A percentile compares a stretch with the other conserved stretches of the same genome.
These are phyloP conservation scores for Diachrysia chrysitis DNA, from an alignment of 2,888 invertebrate genomes.

Conservation along the genomic window DNA sequence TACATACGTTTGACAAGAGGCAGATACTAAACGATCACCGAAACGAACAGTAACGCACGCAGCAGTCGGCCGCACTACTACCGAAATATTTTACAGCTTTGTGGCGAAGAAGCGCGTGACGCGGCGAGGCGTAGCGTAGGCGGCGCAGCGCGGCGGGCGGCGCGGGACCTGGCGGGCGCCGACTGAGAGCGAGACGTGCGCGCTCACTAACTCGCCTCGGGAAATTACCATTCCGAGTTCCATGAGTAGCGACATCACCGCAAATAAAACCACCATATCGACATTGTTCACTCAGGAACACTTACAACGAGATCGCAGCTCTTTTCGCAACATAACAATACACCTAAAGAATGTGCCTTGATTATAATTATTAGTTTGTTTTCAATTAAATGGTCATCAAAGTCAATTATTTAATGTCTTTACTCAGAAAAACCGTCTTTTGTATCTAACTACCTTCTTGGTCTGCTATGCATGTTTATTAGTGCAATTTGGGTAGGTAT, in stretches of 20 bases:
- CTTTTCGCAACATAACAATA: too few species aligned
- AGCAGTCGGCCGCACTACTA: neutral
- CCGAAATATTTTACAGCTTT: constrained; percentile 11
- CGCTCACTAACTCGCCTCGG: constrained; percentile 9
- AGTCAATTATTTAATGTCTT: too few species aligned
- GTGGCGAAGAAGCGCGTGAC: constrained; percentile 5
- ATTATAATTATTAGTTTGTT: too few species aligned
- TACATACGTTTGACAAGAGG: constrained; percentile 11
- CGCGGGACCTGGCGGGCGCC: constrained; percentile 21
- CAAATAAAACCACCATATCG: constrained; percentile 42
- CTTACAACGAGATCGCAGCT: neutral
- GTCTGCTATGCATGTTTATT: too few species aligned
- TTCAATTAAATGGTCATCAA: too few species aligned
- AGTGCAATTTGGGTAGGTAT: too few species aligned
- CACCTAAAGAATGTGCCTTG: too few species aligned
- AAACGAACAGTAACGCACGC: neutral
- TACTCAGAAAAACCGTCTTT: too few species aligned
- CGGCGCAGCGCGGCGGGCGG: constrained; percentile 16
- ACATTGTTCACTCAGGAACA: constrained; percentile 37
- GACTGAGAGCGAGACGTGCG: constrained; percentile 13
- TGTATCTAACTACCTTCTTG: too few species aligned
- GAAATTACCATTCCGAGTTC: constrained; percentile 15
- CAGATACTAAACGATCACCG: neutral
- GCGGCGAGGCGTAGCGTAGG: neutral
- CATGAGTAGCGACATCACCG: constrained; percentile 16